Conservation (phyloP, 2,888 invertebrate species). For the Fragum fragum region DNA sequence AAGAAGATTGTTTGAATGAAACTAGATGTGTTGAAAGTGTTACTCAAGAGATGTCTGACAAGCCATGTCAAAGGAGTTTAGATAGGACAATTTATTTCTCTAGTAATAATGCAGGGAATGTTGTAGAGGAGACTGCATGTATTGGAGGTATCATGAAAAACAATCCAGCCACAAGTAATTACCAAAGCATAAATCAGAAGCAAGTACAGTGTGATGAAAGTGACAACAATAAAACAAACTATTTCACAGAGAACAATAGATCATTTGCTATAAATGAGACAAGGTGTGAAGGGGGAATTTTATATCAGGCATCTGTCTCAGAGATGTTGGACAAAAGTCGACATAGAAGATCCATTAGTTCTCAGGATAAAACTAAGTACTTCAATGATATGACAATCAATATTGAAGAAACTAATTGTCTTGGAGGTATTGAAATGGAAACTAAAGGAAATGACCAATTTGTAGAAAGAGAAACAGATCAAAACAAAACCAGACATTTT, state of each 20-base stretch:
- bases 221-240: not conserved
- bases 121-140: slow-evolving; percentile 23
- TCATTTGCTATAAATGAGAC: slow-evolving; percentile 8
- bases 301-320: not conserved
- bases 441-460: not conserved
- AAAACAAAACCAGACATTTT: not conserved
- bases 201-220: not conserved
- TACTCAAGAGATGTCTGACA: not conserved
- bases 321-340: not conserved
- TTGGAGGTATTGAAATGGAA: slow-evolving; percentile 43
- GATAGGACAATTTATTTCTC: slow-evolving; percentile 12
- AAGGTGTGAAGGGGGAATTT: not conserved
- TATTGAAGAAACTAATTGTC: slow-evolving; percentile 43
- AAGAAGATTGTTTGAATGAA: not conserved
- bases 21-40: not conserved
- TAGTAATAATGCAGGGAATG: not conserved
- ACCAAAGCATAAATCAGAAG: not conserved
- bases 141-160: slow-evolving; percentile 32
- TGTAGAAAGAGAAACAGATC: not conserved
- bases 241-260: slow-evolving; percentile 14
- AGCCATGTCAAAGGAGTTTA: not conserved
- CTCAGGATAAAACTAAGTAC: slow-evolving; percentile 31
- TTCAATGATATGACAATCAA: slow-evolving; percentile 34
- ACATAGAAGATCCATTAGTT: not conserved
- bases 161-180: not conserved